phyloP scores from a whole-genome alignment of 2,888 invertebrate genomes.

The Bedellia somnulentella region DNA sequence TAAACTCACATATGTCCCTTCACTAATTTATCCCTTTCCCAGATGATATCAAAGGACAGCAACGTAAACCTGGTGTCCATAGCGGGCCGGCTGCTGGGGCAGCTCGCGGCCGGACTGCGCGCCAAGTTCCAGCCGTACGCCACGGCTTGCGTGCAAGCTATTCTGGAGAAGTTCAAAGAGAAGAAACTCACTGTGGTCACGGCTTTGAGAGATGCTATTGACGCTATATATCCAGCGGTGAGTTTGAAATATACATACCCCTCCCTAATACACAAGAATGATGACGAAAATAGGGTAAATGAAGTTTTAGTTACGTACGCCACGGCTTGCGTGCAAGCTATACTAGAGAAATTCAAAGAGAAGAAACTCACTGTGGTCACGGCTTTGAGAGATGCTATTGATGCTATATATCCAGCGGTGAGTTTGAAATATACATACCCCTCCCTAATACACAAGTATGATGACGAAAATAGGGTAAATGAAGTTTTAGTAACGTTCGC shows the following conservation, averaged over 20 bases:
- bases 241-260: too few relatives aligned
- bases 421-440: too few relatives aligned
- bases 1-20: too few relatives aligned
- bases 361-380: slow-evolving; percentile 90
- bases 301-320: too few relatives aligned
- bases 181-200: slow-evolving; percentile 90
- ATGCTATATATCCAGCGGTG: slow-evolving; percentile 81
- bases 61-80: slow-evolving; percentile 92
- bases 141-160: slow-evolving; percentile 69
- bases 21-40: too few relatives aligned
- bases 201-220: slow-evolving; percentile 86
- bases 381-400: slow-evolving; percentile 86
- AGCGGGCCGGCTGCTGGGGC: slow-evolving; percentile 80
- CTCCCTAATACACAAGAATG: too few relatives aligned
- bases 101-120: slow-evolving; percentile 83
- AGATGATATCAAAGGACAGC: slow-evolving; percentile 90
- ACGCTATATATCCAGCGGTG: slow-evolving; percentile 81
- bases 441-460: too few relatives aligned
- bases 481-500: too few relatives aligned
- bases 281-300: too few relatives aligned
- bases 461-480: too few relatives aligned
- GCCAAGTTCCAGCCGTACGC: slow-evolving; percentile 87
- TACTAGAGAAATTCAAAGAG: slow-evolving; percentile 96
- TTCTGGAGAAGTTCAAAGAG: slow-evolving; percentile 96
- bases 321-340: slow-evolving; percentile 69